phyloP scores from a whole-genome alignment of 1,140 invertebrate genomes.

The Gryon sp. region DNA sequence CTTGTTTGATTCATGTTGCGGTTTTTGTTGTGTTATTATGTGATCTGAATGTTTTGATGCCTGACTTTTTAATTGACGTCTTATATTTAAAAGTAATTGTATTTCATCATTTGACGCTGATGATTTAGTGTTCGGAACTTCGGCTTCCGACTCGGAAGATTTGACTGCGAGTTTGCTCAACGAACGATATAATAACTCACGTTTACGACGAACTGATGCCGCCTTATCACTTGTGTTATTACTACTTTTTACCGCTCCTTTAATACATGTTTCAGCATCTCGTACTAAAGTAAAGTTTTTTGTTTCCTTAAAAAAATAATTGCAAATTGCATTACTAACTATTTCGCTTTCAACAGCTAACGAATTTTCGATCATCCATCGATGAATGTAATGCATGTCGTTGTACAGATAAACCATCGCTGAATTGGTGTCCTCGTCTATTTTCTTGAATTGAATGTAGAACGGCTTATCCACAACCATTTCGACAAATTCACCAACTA shows the following conservation, averaged over 20 bases:
- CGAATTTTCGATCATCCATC: slow-evolving; percentile 8
- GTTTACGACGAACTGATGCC: neutral
- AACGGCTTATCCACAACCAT: neutral
- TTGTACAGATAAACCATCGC: slow-evolving; percentile 10
- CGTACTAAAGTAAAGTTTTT: too few species aligned
- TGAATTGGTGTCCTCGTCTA: slow-evolving; percentile 21
- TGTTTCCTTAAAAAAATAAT: slow-evolving; percentile 6
- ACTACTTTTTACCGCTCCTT: too few species aligned
- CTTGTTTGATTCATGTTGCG: too few species aligned
- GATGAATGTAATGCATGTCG: neutral
- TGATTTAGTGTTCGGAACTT: too few species aligned
- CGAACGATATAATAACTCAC: neutral
- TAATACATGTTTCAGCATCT: too few species aligned
- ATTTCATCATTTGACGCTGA: neutral
- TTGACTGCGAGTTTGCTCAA: too few species aligned
- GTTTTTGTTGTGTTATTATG: too few species aligned
- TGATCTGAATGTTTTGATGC: too few species aligned
- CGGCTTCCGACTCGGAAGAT: too few species aligned
- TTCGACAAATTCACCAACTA: neutral
- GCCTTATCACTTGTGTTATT: too few species aligned
- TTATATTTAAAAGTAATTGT: too few species aligned
- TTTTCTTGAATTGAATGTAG: neutral
- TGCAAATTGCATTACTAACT: slow-evolving; percentile 32
- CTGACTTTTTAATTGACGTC: too few species aligned
- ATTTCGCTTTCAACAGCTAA: slow-evolving; percentile 12